Evolutionary conservation across 2,797 vertebrate genomes (phyloP).

Genomic region (Knipowitschia caucasica): DNA sequence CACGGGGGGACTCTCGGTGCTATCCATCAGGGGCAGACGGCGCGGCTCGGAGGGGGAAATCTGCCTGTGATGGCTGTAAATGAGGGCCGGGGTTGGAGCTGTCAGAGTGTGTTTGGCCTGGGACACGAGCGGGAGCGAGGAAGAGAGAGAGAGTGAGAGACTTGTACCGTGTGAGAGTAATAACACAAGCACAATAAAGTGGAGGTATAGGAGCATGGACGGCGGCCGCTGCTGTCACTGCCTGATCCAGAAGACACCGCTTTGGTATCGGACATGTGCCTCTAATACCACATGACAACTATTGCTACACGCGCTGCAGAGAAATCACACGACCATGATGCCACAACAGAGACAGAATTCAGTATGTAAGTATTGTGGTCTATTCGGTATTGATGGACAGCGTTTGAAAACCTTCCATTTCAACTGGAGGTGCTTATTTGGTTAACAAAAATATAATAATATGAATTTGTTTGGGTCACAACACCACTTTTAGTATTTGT

Average conservation of each 20-base stretch:
- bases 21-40: slow-evolving; percentile 61
- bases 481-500: too few species aligned
- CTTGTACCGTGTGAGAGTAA: too few species aligned
- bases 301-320: too few species aligned
- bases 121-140: slow-evolving; percentile 27
- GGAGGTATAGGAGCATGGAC: slow-evolving; percentile 49
- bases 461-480: too few species aligned
- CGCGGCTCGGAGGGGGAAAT: slow-evolving; percentile 58
- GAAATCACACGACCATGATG: not conserved
- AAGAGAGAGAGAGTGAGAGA: slow-evolving; percentile 48
- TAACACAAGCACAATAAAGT: slow-evolving; percentile 62
- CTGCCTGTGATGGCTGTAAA: slow-evolving; percentile 70
- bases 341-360: too few species aligned
- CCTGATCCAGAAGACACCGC: not conserved
- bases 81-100: slow-evolving; percentile 63
- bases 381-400: too few species aligned
- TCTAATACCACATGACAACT: not conserved
- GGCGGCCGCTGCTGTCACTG: slow-evolving; percentile 49
- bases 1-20: slow-evolving; percentile 37
- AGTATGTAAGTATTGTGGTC: too few species aligned
- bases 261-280: not conserved
- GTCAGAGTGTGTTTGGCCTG: slow-evolving; percentile 66
- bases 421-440: too few species aligned
- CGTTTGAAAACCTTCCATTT: too few species aligned
- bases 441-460: too few species aligned